These are phyloP conservation scores for Thamnophis elegans DNA, from an alignment of 2,797 vertebrate species.

Conservation along the genomic window DNA sequence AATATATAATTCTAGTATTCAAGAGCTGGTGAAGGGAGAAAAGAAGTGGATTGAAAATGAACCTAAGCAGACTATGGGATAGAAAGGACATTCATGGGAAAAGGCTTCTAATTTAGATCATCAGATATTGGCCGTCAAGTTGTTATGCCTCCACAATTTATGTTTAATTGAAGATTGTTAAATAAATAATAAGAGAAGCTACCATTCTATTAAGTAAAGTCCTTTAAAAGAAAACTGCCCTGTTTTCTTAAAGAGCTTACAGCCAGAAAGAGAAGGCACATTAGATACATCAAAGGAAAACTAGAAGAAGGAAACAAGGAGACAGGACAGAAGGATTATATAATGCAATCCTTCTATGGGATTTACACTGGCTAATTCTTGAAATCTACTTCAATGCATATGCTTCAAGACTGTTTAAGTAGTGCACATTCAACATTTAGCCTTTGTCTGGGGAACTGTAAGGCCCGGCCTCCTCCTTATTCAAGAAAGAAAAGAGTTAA, in stretches of 20 bases:
- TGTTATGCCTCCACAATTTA: neutral
- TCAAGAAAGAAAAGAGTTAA: too few relatives aligned
- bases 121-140: neutral
- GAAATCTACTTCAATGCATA: neutral
- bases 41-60: neutral
- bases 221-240: neutral
- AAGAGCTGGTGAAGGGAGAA: neutral
- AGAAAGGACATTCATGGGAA: neutral
- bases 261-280: neutral
- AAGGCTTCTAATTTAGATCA: neutral
- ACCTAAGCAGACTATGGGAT: neutral
- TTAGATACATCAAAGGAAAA: neutral
- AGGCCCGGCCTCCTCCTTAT: too few relatives aligned
- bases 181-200: neutral
- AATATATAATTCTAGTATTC: neutral
- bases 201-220: neutral
- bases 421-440: neutral
- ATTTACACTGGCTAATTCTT: neutral
- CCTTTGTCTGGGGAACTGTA: neutral
- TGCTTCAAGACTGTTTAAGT: neutral
- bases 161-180: neutral
- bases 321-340: neutral
- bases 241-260: neutral
- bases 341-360: neutral
- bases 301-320: neutral